Base-by-base conservation (phyloP, 2,797 vertebrate genomes). In the Anguilla pacifica region DNA sequence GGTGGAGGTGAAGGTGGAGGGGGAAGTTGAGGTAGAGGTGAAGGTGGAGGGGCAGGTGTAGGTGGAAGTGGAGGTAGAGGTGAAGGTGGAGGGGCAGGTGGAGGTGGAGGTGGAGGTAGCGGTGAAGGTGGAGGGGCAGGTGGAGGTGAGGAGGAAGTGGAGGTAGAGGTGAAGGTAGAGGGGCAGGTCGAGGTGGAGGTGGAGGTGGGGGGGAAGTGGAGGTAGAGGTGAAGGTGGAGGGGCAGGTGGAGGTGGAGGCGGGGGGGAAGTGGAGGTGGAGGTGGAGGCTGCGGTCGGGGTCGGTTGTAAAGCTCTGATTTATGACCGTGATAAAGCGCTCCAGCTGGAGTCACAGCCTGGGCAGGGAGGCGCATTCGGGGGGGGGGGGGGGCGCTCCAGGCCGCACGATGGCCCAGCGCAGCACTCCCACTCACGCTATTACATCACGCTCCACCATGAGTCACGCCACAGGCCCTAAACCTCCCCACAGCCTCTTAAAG, bases 351-450 rank as follows among this genome's bases (percentile, higher is more conserved):
- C 57, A 2, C 64, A 87, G 59, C 83, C 15, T 17, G 13, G 2
- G 35, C 72, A 15, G 70, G 72, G 72, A 35, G 35, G 43, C 13
- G 35, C 72, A 77, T 43, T 77, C 13, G 11, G 31, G 35, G 35
- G 28, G 15, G 39, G 13, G 43, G 64, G 83, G 81, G 79, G 53
- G 28, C 87, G 74, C 89, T 86, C 17, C 35, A 51, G 43, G 85
- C 86, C 57, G 88, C 59, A 46, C 83, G 43, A 82, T 17, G 85
- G 82, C 88, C 57, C 85, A 87, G 90, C 81, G 90, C 87, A 86
- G 81, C 64, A 79, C 84, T 86, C 87, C 84, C 90, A 89, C 86
- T 89, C 87, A 88, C 57, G 83, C 87, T 82, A 90, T 89, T 88
- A 85, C 88, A 88, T 86, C 89, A 87, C 49, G 55, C 31, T 49